Conservation (phyloP, 2,797 vertebrate genomes). For the Pterois miles region DNA sequence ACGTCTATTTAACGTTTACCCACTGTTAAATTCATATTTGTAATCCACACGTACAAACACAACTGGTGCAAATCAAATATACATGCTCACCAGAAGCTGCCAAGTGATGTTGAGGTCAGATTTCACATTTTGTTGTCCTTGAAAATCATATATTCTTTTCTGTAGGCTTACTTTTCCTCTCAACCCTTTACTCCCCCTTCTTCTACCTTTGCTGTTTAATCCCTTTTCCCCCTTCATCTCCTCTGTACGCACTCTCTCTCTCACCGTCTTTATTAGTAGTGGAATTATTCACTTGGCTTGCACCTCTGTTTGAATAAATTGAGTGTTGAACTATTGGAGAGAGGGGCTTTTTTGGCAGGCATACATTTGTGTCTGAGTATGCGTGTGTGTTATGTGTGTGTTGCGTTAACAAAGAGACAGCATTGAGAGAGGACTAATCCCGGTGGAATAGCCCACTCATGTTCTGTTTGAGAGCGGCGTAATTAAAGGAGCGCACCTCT, state of each 20-base stretch:
- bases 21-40: neutral
- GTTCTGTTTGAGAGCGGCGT: constrained; percentile 87
- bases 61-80: constrained; percentile 28
- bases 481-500: constrained; percentile 84
- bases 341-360: constrained; percentile 64
- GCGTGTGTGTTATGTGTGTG: constrained; percentile 64
- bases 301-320: constrained; percentile 77
- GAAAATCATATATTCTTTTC: constrained; percentile 51
- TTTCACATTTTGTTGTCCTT: constrained; percentile 74
- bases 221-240: constrained; percentile 51
- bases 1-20: neutral
- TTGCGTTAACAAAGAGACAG: constrained; percentile 75
- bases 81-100: constrained; percentile 30
- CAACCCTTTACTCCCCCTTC: constrained; percentile 3
- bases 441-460: constrained; percentile 82
- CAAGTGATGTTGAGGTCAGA: constrained; percentile 55
- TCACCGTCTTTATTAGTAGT: constrained; percentile 81
- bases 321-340: constrained; percentile 71
- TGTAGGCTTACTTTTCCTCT: constrained; percentile 51
- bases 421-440: constrained; percentile 82
- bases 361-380: constrained; percentile 60
- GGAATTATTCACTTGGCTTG: constrained; percentile 83
- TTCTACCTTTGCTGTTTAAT: constrained; percentile 50
- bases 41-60: constrained; percentile 4
- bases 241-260: constrained; percentile 46